Conservation (phyloP, 1,140 invertebrate genomes). For the Eciton burchellii region DNA sequence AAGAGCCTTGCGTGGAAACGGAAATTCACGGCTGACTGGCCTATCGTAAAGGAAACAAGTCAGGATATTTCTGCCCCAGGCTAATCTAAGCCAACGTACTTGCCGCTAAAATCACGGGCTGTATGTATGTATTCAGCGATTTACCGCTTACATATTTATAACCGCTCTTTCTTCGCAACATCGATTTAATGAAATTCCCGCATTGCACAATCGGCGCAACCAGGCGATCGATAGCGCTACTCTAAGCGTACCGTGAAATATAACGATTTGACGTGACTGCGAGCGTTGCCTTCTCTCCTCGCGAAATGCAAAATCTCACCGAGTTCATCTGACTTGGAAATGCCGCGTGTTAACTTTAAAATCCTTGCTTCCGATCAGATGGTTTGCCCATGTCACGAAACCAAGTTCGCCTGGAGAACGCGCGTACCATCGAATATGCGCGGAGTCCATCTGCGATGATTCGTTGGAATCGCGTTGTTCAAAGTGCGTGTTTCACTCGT, state of each 20-base stretch:
- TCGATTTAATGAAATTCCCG: conserved; percentile 56
- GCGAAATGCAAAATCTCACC: conserved; percentile 32
- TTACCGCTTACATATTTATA: conserved; percentile 53
- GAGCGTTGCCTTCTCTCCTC: conserved; percentile 26
- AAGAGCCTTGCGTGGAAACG: neutral
- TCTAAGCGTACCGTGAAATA: conserved; percentile 28
- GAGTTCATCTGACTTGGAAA: conserved; percentile 50
- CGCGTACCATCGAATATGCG: too few relatives aligned
- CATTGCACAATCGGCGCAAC: conserved; percentile 41
- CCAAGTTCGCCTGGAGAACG: too few relatives aligned
- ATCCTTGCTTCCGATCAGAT: conserved; percentile 5
- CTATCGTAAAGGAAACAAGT: conserved; percentile 4
- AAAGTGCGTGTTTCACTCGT: neutral
- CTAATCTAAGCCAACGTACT: conserved; percentile 34
- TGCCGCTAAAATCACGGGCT: conserved; percentile 17
- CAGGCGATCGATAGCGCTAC: conserved; percentile 22
- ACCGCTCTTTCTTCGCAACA: conserved; percentile 12
- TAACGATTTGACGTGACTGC: conserved; percentile 46
- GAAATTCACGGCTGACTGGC: neutral
- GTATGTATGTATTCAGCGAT: conserved; percentile 37
- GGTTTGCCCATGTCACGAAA: conserved; percentile 15
- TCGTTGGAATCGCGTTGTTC: too few relatives aligned
- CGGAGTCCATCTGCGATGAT: too few relatives aligned
- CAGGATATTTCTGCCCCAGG: conserved; percentile 19
- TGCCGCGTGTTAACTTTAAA: conserved; percentile 30